Base-by-base conservation (phyloP, 1,140 invertebrate genomes). In the Heliconius melpomene region DNA sequence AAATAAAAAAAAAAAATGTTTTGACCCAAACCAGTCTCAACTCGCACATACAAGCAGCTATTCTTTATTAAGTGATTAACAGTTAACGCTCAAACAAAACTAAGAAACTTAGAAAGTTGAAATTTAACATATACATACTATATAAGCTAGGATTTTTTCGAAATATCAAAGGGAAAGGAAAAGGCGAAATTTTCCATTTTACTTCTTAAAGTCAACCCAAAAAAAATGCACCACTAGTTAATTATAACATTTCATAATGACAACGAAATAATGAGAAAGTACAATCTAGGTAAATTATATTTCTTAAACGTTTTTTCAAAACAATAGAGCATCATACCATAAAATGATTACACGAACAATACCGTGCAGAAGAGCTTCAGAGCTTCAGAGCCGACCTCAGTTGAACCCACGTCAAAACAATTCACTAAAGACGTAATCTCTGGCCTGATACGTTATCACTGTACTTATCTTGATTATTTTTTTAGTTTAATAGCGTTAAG, bases 381-480 rank as follows among this genome's bases (percentile, higher is more conserved):
- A 32, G 40, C 40, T 46, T 46, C 40, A 46, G n/a, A 23, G n/a
- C 11, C n/a, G 74, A 75, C 74, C 74, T 57, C 74, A n/a, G 52
- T 75, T 75, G 50, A 75, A 52, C 74, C 74, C 74, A 26, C 52
- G 50, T 20, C 11, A 29, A 57, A 75, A 74, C 50, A 74, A 75
- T 57, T 75, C 60, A 75, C 29, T 57, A 32, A 66, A 75, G 26
- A 75, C 52, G 23, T 75, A 75, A 75, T 75, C 74, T 52, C 52
- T 16, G 40, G 13, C 73, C 32, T 66, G 57, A 60, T 66, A 66
- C 60, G 60, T 66, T 66, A 66, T 66, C 60, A 66, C 60, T 7
- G 60, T 16, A 13, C 60, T 66, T 29, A 66, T 66, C 60, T 66
- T 13, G n/a, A 66, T 66, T 9, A 18, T 26, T 26, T 66, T 66